Base-by-base conservation (phyloP, 2,797 vertebrate genomes). In the Prunella strophiata region DNA sequence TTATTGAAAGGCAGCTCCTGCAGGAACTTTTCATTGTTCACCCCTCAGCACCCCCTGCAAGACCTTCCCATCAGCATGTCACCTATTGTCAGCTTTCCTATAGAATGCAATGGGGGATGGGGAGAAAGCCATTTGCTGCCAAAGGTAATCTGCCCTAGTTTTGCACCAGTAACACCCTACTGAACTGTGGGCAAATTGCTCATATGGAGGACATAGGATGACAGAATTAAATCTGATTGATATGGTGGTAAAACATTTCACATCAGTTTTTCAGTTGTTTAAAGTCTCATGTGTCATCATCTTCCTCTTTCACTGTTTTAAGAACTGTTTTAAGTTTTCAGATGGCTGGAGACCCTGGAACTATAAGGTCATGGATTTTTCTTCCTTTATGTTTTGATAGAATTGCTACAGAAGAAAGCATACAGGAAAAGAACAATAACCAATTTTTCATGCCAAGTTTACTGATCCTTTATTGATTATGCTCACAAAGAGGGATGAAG, bases 1-100 rank as follows among this genome's bases (percentile, higher is more conserved):
- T 93, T 96, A 85, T 83, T 94, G 72, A 51, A 79, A 77, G 68
- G 30, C 88, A 50, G 79, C 82, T 95, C 87, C 89, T 92, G 89
- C 85, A 94, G 89, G 38, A 94, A 26, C 58, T 87, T 74, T 83
- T 89, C 81, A 88, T 79, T 93, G 72, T 91, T 93, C 79, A 77
- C 25, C 58, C 61, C 80, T 75, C 66, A 63, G 43, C 75, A 66
- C 23, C n/a, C 67, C 17, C 72, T 77, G 45, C 63, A 85, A 79
- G 76, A 85, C 30, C 85, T 85, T 82, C 61, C 57, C 82, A 91
- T 85, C 75, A 89, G 68, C 50, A 15, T 77, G 68, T 85, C 65
- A 80, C 75, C 75, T 80, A 85, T 91, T 96, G 91, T 93, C 72
- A 87, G 4, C 67, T 79, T 92, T 82, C 38, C 36, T 20, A 43